Base-by-base conservation (phyloP, 2,113 vertebrate genomes). In the Rhinoderma darwinii region DNA sequence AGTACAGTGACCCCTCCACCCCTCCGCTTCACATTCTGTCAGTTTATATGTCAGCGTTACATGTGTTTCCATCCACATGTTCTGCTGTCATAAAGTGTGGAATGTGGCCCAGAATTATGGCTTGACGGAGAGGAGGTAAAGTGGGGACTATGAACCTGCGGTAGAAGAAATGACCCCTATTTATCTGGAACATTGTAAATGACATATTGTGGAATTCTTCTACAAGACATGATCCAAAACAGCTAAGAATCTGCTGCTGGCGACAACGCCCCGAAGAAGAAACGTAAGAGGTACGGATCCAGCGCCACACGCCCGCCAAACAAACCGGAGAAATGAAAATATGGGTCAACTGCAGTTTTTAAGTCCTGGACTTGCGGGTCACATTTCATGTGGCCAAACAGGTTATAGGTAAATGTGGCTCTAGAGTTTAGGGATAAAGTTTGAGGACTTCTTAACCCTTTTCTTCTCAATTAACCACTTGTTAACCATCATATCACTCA, bases 31-130 rank as follows among this genome's bases (percentile, higher is more conserved):
- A 61, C 83, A 47, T 63, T 77, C 76, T 63, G 56, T 56, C 68
- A 83, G 8, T 50, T 51, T 54, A 54, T 22, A 83, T 73, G 47
- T 66, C 50, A 25, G 22, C 18, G 50, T 78, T 78, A 30, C 74
- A 78, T 63, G 39, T 63, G 22, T 47, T 39, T 32, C 27, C 68
- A 27, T 83, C n/a, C 51, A 25, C 68, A 51, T 61, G 83, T 61
- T 50, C 61, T 75, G 22, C 83, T 75, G 68, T 84, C 15, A 84
- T 59, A 73, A 83, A 84, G 32, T 43, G 51, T 56, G 50, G 74
- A 86, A 68, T 78, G 56, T 54, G 20, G 82, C 44, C 17, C 82
- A 27, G 41, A 25, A 73, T 39, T 81, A 61, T 66, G 54, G 51
- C 54, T 47, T 50, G 20, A 50, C 61, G 32, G 56, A 82, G 47